Evolutionary conservation across 2,113 vertebrate genomes (phyloP), one percentile per base, ranked within the genome.

Genomic region (Etheostoma cragini): DNA sequence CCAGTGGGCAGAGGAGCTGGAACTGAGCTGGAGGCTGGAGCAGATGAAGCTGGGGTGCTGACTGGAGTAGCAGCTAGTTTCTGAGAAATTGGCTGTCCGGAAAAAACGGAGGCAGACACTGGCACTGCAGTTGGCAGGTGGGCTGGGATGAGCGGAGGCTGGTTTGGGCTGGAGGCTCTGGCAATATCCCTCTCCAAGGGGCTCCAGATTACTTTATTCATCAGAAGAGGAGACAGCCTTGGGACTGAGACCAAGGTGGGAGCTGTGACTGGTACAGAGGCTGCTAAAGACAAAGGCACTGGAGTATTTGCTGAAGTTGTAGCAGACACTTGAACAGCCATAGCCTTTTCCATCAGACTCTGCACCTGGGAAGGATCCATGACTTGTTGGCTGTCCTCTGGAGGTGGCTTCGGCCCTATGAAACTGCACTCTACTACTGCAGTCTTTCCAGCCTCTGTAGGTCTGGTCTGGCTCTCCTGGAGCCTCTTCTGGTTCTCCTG

Each of bases 401-500:
- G 89, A 21, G 92, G 93, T 0, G 90, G 91, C 0, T 91, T 92
- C 1, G 80, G 82, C 15, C 88, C 91, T 70, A 71, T 62, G 33
- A 80, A 80, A 3, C 50, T 35, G 60, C 64, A 21, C 65, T 81
- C 83, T 19, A 38, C 65, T 3, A 0, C 14, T 17, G 86, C 76
- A 19, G 75, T 75, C 62, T 81, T 69, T 19, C 56, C 50, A 7
- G 21, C 11, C 42, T 81, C 82, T 24, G 77, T 6, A 1, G 79
- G 26, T 38, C 65, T 81, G 71, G 13, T 79, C 52, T 83, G 80
- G 53, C 14, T 66, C 70, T 92, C 86, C 67, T 89, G 74, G 12
- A 85, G 72, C 46, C 74, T 3, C 89, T 92, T 95, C 91, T 96
- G 94, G 15, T 91, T 95, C 91, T 98, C 97, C 82, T 97, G 96